phyloP scores from a whole-genome alignment of 2,888 invertebrate species.

The Operophtera brumata region DNA sequence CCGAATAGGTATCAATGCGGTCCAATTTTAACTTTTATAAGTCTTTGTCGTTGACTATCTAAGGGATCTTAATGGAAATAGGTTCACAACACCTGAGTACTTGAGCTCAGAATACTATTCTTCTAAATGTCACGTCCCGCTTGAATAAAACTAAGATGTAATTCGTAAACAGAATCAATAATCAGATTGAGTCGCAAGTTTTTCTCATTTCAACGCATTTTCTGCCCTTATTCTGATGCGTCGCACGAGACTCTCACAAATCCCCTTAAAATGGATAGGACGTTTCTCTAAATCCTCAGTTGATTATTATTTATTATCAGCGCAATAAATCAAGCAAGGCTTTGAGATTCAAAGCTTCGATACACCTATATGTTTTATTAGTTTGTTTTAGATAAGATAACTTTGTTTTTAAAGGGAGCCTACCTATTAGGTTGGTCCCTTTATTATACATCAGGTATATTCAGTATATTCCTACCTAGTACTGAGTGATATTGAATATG shows the following conservation, averaged over 20 bases:
- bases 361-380: conserved; percentile 32
- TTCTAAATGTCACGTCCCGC: background rate
- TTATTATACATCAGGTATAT: too few relatives aligned
- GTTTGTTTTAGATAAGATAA: conserved; percentile 30
- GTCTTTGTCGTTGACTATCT: conserved; percentile 22
- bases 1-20: conserved; percentile 48
- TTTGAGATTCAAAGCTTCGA: conserved; percentile 28
- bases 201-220: conserved; percentile 34
- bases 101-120: background rate
- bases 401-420: conserved; percentile 8
- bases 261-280: conserved; percentile 76
- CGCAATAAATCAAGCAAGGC: conserved; percentile 60
- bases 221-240: conserved; percentile 61
- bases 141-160: background rate
- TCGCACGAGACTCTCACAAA: conserved; percentile 63
- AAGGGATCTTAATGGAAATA: conserved; percentile 15
- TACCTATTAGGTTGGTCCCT: too few relatives aligned
- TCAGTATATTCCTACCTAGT: too few relatives aligned
- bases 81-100: conserved; percentile 1
- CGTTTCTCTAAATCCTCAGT: conserved; percentile 71
- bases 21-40: conserved; percentile 40
- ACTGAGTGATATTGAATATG: too few relatives aligned
- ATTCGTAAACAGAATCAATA: background rate
- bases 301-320: conserved; percentile 78
- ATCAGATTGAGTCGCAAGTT: conserved; percentile 21